Evolutionary conservation across 2,113 vertebrate species (phyloP).

Genomic region (Willisornis vidua): DNA sequence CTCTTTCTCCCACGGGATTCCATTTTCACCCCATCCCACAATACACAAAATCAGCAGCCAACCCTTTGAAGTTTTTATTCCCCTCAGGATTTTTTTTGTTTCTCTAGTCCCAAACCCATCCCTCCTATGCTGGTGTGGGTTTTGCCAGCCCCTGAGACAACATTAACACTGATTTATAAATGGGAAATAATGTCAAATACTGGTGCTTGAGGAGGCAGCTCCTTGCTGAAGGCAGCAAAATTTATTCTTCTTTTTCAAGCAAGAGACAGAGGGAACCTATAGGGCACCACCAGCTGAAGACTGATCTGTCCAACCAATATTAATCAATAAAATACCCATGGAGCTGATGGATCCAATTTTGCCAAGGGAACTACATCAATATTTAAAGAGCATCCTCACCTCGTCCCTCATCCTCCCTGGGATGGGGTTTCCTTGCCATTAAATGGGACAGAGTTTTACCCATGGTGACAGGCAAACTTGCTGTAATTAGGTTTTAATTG

Average conservation of each 20-base stretch:
- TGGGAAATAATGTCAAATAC: accelerated
- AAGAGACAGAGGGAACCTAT: background rate
- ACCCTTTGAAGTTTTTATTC: accelerated
- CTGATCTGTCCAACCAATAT: accelerated
- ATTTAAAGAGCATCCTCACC: background rate
- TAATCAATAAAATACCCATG: background rate
- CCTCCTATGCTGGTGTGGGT: accelerated
- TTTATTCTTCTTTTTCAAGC: background rate
- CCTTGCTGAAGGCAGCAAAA: background rate
- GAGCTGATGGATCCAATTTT: background rate
- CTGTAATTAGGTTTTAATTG: background rate
- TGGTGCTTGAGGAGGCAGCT: background rate
- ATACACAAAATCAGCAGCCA: background rate
- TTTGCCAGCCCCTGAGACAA: background rate
- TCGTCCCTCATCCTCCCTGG: accelerated
- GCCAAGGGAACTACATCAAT: background rate
- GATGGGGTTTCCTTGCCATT: background rate
- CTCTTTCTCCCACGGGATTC: background rate
- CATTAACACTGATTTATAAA: background rate
- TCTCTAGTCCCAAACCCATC: background rate
- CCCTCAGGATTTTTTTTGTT: background rate
- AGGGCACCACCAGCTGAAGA: background rate
- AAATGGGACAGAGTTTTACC: background rate
- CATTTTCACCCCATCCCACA: background rate
- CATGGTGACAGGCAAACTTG: background rate